Evolutionary conservation across 1,140 invertebrate genomes (phyloP), one percentile per base, ranked within the genome.

Genomic region (Megalopta genalis): DNA sequence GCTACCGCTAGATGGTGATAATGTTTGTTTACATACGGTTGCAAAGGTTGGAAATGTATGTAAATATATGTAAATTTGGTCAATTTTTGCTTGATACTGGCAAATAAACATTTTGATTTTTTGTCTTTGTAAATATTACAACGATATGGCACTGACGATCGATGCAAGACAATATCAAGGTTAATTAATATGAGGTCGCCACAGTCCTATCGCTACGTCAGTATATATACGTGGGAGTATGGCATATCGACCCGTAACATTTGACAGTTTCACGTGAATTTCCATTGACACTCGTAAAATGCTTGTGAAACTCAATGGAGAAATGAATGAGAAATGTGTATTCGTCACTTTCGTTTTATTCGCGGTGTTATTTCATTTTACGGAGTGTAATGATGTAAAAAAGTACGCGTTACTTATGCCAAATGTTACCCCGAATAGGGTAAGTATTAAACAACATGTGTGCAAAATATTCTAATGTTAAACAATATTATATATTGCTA

Each of bases 331-430:
- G 23, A 73, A 65, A 25, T 25, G 27, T 10, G 14, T 21, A 1
- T 57, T 87, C 25, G 49, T 23, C 9, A 42, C 9, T 37, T 80
- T 8, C 25, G 18, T 85, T 32, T 23, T 81, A 64, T 82, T 90
- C 16, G 76, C 68, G 10, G 68, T 88, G 76, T 70, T 86, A 59
- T 82, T 88, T 16, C 78, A 86, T 46, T 77, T 86, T 63, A 79
- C 81, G 59, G 72, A 76, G 59, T 90, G 90, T 66, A 80, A 89
- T 8, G 60, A 52, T 0, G 49, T 86, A 14, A 71, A 94, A 74
- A 94, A 94, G 68, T 96, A 94, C 89, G 92, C 95, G 21, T 92
- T 96, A 73, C 88, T 96, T 12, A 96, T 96, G 96, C 96, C 96
- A 80, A 95, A 95, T 90, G 95, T 96, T 49, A 93, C 93, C 67